Evolutionary conservation across 2,797 vertebrate genomes (phyloP), one percentile per base, ranked within the genome.

Genomic region (Cirrhinus molitorella): DNA sequence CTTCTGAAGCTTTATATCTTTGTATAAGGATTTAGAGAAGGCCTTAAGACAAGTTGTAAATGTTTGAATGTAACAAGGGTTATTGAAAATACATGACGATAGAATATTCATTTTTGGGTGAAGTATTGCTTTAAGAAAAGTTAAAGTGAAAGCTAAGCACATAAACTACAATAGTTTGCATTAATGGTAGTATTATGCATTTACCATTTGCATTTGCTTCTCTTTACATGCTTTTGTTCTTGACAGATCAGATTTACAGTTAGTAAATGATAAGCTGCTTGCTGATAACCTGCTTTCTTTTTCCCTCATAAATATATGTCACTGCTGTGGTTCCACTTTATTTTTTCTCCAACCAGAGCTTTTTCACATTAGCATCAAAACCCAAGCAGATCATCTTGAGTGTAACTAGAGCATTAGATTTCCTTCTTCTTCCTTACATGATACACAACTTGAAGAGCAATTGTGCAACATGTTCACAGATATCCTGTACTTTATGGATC

Each of bases 381-480:
- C 11, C 21, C 4, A 80, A 86, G 88, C 80, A 88, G 84, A 90
- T 88, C 75, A 90, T 91, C 90, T 91, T 82, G 23, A 61, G 3
- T 63, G 40, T 72, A 81, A 72, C 23, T 72, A 61, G 13, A 89
- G 88, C 90, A 91, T 92, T 85, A 89, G 83, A 90, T 87, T 89
- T 80, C 87, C 75, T n/a, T n/a, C n/a, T n/a, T n/a, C n/a, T n/a
- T n/a, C n/a, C n/a, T n/a, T n/a, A 45, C 21, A 87, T 87, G 87
- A 90, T 92, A 91, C 89, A 86, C 85, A 88, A 88, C 90, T 86
- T 31, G 0, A 34, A 83, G 86, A 83, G 88, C 89, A 92, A 88
- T 90, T 78, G 76, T 92, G 88, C 82, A 89, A 89, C 45, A 86
- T 87, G 53, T 80, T 74, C 88, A 90, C 53, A 68, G 80, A 49